phyloP scores from a whole-genome alignment of 2,113 vertebrate genomes.

The pig (Sus scrofa) region DNA sequence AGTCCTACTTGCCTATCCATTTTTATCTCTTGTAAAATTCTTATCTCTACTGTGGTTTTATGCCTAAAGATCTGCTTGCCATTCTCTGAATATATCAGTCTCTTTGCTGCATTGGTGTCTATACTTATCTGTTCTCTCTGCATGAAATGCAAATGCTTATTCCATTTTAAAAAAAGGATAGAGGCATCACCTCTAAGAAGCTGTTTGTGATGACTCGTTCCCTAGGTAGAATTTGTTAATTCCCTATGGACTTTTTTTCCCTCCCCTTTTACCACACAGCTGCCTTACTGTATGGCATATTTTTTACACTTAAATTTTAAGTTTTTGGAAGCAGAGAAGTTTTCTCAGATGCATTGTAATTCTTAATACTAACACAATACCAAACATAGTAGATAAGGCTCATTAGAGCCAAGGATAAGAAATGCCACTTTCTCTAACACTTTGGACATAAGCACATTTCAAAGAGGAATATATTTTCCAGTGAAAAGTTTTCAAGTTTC shows the following conservation, averaged over 20 bases:
- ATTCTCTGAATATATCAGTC: background rate
- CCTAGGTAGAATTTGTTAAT: background rate
- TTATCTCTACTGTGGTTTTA: background rate
- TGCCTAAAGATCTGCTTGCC: background rate
- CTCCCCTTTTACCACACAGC: background rate
- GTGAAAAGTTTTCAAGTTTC: background rate
- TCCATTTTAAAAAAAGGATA: background rate
- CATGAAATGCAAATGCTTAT: background rate
- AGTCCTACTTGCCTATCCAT: background rate
- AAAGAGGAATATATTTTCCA: background rate
- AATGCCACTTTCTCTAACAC: background rate
- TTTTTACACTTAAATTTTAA: background rate
- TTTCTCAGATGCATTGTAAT: background rate
- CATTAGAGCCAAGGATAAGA: background rate
- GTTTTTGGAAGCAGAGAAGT: background rate
- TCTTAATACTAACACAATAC: background rate
- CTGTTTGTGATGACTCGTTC: background rate
- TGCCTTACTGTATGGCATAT: background rate
- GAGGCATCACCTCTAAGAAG: background rate
- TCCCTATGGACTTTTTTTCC: background rate
- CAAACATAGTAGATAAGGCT: background rate
- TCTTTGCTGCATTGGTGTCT: background rate
- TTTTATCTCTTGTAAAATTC: background rate
- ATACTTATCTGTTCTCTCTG: background rate
- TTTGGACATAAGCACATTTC: background rate